These are phyloP conservation scores for Ellobium chinense DNA, from an alignment of 2,888 invertebrate species.

Conservation along the genomic window DNA sequence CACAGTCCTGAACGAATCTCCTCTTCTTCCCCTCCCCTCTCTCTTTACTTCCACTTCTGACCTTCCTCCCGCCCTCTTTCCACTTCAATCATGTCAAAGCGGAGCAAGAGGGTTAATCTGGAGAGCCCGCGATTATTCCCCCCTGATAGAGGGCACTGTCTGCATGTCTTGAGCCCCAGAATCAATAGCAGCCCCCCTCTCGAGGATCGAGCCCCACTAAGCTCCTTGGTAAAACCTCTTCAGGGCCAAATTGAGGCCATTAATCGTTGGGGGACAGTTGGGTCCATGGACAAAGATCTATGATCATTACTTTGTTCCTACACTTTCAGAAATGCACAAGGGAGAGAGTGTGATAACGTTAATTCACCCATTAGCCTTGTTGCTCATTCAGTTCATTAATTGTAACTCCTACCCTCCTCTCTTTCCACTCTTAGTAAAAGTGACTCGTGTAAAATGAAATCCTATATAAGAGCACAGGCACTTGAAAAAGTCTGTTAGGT, in stretches of 20 bases:
- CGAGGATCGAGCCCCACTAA: conserved; percentile 19
- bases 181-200: conserved; percentile 27
- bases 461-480: no score
- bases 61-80: neutral
- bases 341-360: neutral
- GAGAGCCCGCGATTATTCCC: conserved; percentile 8
- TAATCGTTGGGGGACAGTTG: neutral
- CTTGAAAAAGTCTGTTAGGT: no score
- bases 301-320: conserved; percentile 14
- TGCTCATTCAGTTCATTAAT: neutral
- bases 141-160: neutral
- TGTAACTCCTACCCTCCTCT: neutral
- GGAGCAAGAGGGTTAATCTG: conserved; percentile 14
- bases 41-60: neutral
- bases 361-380: neutral
- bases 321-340: neutral
- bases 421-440: no score
- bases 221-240: conserved; percentile 9
- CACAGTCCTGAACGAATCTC: no score
- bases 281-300: neutral
- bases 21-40: neutral
- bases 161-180: conserved; percentile 22
- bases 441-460: no score
- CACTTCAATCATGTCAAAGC: conserved; percentile 1
- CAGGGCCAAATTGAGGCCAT: conserved; percentile 23